Evolutionary conservation across 2,797 vertebrate species (phyloP), one percentile per base, ranked within the genome.

Genomic region (Coluber constrictor): DNA sequence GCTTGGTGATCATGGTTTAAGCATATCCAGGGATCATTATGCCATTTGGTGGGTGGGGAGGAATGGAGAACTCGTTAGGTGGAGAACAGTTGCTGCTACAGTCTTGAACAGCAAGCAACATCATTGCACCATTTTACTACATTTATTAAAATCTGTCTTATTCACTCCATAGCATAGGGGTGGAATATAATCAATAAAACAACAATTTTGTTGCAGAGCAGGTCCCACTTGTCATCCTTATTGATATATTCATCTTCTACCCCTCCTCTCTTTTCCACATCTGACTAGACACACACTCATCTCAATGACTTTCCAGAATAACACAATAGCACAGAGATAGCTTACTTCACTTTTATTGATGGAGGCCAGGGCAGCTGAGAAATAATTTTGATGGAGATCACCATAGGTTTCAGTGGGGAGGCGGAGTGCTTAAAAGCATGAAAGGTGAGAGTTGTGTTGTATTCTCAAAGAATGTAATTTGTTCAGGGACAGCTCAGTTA

Each of bases 381-480:
- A 87, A 47, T 43, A 51, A 59, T 70, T 16, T 90, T 70, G 87
- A 51, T 92, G 90, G 70, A 37, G 93, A 92, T 93, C 90, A 11
- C 90, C n/a, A 6, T 87, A 43, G 79, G 74, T 92, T 92, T 93
- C 86, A 94, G 90, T 90, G 94, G 66, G 83, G 87, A 90, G 96
- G 92, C 27, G 92, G 5, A 25, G 63, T 91, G 93, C 70, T 95
- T 96, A 94, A 95, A 96, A 90, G 57, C 94, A 93, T 92, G 95
- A 95, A 92, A 97, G 94, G 94, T 92, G 92, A 94, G 94, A 95
- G 93, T 60, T 94, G 8, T 90, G 92, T 83, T 96, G 93, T 96
- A 95, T 96, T 94, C 95, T 93, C 89, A 93, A 92, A 96, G 93
- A 95, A 96, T 94, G 91, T 94, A 96, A 93, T 96, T 95, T 95